Conservation (phyloP, 2,888 invertebrate species). For the Chrysopilus asiliformis region DNA sequence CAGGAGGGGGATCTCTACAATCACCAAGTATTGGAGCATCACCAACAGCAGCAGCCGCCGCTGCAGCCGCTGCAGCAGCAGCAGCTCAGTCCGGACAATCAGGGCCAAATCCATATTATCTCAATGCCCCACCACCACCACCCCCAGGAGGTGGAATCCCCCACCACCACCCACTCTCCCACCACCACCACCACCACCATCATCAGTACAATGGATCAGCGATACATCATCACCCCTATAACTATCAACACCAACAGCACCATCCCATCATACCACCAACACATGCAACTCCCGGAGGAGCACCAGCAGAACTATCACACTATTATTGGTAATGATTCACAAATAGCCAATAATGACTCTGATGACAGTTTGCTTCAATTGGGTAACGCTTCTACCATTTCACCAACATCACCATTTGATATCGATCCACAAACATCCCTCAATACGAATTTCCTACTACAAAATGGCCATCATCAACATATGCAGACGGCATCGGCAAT, state of each 20-base stretch:
- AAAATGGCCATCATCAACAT: too few species aligned
- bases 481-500: constrained; percentile 6
- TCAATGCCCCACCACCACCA: constrained; percentile 15
- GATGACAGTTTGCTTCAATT: constrained; percentile 10
- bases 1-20: constrained; percentile 8
- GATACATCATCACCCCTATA: constrained; percentile 36
- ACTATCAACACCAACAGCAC: constrained; percentile 33
- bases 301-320: constrained; percentile 54
- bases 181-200: constrained; percentile 24
- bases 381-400: too few species aligned
- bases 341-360: neutral
- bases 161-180: constrained; percentile 23
- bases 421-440: constrained; percentile 28
- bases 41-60: constrained; percentile 18
- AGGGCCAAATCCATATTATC: constrained; percentile 14
- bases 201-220: constrained; percentile 28
- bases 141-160: constrained; percentile 19
- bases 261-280: constrained; percentile 36
- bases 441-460: constrained; percentile 14
- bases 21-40: constrained; percentile 11
- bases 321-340: constrained; percentile 64
- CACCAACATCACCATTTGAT: too few species aligned
- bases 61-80: constrained; percentile 37
- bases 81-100: constrained; percentile 24
- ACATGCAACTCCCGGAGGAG: constrained; percentile 45